A percentile compares a stretch with the other conserved stretches of the same genome.
These are phyloP conservation scores for Spea bombifrons DNA, from an alignment of 2,113 vertebrate species.

Conservation along the genomic window DNA sequence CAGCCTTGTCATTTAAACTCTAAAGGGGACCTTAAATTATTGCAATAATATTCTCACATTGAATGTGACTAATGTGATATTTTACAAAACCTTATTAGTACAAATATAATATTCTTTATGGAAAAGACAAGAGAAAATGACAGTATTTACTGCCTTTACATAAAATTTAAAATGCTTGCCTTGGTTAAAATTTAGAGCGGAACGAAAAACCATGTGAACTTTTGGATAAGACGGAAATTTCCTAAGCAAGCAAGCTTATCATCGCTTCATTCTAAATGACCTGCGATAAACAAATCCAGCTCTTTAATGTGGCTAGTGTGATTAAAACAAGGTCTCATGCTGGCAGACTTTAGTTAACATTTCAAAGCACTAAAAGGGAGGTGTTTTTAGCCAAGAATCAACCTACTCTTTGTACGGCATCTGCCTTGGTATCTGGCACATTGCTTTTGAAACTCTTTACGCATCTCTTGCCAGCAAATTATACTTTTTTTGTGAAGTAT, in stretches of 20 bases:
- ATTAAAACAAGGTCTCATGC: slow-evolving; percentile 72
- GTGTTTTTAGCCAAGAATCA: slow-evolving; percentile 57
- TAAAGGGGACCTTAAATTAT: no score
- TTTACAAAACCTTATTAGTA: no score
- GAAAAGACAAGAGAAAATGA: no score
- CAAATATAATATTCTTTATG: no score
- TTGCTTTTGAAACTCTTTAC: slow-evolving; percentile 56
- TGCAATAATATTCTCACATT: no score
- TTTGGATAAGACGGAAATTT: slow-evolving; percentile 54
- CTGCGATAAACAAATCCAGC: slow-evolving; percentile 61
- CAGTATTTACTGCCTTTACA: no score
- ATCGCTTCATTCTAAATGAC: slow-evolving; percentile 59
- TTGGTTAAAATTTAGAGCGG: neutral
- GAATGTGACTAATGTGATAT: no score
- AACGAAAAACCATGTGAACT: slow-evolving; percentile 51
- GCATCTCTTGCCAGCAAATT: slow-evolving; percentile 23
- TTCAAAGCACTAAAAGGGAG: slow-evolving; percentile 68
- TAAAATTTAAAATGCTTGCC: no score
- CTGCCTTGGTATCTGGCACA: slow-evolving; percentile 71
- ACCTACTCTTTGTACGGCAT: slow-evolving; percentile 54
- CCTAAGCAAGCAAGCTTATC: slow-evolving; percentile 67
- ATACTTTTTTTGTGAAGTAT: neutral
- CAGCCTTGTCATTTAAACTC: no score
- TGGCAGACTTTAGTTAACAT: slow-evolving; percentile 61
- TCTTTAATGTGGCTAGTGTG: slow-evolving; percentile 76